These are phyloP conservation scores for Cryptus viduatorius DNA, from an alignment of 2,888 invertebrate genomes.

Conservation along the genomic window DNA sequence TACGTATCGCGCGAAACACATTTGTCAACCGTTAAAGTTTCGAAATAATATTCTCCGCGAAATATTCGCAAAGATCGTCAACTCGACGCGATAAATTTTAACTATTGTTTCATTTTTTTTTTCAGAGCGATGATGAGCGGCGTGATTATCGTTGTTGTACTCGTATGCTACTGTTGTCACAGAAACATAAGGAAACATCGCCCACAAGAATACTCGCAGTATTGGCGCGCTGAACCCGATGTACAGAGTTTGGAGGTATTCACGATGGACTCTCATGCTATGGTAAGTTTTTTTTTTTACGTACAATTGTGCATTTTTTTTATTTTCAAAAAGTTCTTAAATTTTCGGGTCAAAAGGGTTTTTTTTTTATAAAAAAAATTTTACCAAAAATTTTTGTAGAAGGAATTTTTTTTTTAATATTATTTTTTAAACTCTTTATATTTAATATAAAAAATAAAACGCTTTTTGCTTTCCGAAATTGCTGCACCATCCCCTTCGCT, in stretches of 20 bases:
- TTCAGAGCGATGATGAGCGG: constrained; percentile 92
- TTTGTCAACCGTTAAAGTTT: background rate
- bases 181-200: constrained; percentile 86
- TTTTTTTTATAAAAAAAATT: background rate
- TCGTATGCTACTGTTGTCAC: constrained; percentile 92
- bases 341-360: constrained; percentile 23
- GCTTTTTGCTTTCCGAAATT: too few species aligned
- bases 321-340: background rate
- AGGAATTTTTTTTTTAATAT: too few species aligned
- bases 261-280: constrained; percentile 86
- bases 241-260: constrained; percentile 86
- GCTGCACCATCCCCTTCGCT: too few species aligned
- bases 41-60: background rate
- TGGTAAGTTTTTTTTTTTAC: constrained; percentile 73
- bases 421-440: too few species aligned
- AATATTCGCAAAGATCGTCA: background rate
- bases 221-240: constrained; percentile 86
- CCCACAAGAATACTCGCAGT: constrained; percentile 83
- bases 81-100: background rate
- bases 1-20: background rate
- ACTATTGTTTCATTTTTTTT: constrained; percentile 67
- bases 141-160: constrained; percentile 91
- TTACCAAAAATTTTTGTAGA: too few species aligned
- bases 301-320: background rate
- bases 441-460: too few species aligned